phyloP scores from a whole-genome alignment of 2,888 invertebrate species.

The Zeuzera pyrina region DNA sequence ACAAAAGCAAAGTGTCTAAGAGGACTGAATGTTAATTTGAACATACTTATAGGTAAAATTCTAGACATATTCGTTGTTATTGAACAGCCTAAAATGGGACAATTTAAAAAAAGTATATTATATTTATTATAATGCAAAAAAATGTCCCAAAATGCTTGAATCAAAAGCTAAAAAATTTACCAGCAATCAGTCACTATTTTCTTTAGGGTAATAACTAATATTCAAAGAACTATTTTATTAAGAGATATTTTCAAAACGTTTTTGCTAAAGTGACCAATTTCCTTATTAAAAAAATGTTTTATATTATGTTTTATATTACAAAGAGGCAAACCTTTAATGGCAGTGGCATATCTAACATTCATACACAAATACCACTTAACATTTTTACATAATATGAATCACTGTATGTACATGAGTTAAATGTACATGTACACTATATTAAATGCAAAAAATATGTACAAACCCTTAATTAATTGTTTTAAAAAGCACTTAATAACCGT shows the following conservation, averaged over 20 bases:
- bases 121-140: too few relatives aligned
- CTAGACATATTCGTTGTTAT: conserved; percentile 62
- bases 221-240: too few relatives aligned
- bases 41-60: conserved; percentile 35
- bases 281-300: too few relatives aligned
- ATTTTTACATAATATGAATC: conserved; percentile 45
- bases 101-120: too few relatives aligned
- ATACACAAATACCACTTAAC: conserved; percentile 60
- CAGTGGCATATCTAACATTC: conserved; percentile 63
- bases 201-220: too few relatives aligned
- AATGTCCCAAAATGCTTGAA: conserved; percentile 14
- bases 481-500: conserved; percentile 61
- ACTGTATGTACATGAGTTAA: conserved; percentile 51
- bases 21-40: background rate
- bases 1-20: background rate
- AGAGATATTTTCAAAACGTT: too few relatives aligned
- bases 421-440: conserved; percentile 50
- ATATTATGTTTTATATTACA: conserved; percentile 17
- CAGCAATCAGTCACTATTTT: too few relatives aligned
- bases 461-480: conserved; percentile 43
- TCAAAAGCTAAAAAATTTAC: conserved; percentile 22
- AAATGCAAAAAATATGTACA: conserved; percentile 70
- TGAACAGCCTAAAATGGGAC: conserved; percentile 62
- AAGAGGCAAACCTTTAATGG: conserved; percentile 40
- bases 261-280: too few relatives aligned